A percentile compares a stretch with the other conserved stretches of the same genome.
phyloP scores from a whole-genome alignment of 2,888 invertebrate species.

The Tricholauxania praeusta region DNA sequence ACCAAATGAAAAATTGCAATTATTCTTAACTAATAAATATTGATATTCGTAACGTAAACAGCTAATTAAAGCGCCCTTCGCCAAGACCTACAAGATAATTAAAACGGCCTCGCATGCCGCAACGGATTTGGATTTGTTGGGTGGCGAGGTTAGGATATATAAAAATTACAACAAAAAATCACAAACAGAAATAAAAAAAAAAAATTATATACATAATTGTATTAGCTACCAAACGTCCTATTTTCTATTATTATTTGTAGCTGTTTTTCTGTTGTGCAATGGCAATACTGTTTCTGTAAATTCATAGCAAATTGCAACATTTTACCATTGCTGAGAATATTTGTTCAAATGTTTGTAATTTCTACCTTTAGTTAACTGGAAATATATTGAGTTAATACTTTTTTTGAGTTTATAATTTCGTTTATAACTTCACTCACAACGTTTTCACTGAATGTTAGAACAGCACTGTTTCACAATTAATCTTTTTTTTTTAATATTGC shows the following conservation, averaged over 20 bases:
- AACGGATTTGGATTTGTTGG: constrained; percentile 76
- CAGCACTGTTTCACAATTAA: constrained; percentile 17
- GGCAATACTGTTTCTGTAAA: neutral
- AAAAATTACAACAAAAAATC: constrained; percentile 48
- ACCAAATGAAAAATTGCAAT: constrained; percentile 44
- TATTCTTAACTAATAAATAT: constrained; percentile 33
- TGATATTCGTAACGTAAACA: constrained; percentile 66
- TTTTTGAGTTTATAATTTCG: neutral
- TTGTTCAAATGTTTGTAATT: neutral
- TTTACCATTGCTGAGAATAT: constrained; percentile 1
- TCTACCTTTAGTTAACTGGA: neutral
- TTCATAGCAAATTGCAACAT: constrained; percentile 2
- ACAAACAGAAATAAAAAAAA: constrained; percentile 39
- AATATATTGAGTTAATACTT: neutral
- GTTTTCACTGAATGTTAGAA: constrained; percentile 29
- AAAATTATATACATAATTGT: constrained; percentile 11
- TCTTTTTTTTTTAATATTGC: too few species aligned
- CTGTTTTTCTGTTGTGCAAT: constrained; percentile 21
- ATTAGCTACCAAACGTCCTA: neutral
- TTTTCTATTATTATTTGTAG: constrained; percentile 40
- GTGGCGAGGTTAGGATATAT: constrained; percentile 68
- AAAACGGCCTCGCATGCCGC: constrained; percentile 80
- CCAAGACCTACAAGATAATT: constrained; percentile 96
- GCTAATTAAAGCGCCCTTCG: constrained; percentile 97
- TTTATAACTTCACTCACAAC: constrained; percentile 11